phyloP scores from a whole-genome alignment of 2,888 invertebrate species.

The Amphipoea lucens region DNA sequence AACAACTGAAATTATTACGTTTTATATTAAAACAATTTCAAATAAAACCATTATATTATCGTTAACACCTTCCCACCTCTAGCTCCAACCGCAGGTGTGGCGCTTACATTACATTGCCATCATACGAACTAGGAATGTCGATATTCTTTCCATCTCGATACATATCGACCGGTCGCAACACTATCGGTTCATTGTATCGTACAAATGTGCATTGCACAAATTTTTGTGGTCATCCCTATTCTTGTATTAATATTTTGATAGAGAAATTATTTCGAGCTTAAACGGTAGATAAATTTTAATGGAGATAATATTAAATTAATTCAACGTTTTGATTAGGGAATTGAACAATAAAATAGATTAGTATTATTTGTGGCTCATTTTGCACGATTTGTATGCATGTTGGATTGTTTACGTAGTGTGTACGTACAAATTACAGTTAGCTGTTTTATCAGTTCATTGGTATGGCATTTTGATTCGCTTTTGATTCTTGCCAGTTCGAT shows the following conservation, averaged over 20 bases:
- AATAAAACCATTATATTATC: constrained; percentile 38
- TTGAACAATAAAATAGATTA: constrained; percentile 40
- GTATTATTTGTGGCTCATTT: constrained; percentile 41
- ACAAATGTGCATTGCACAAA: constrained; percentile 57
- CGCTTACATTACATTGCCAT: constrained; percentile 75
- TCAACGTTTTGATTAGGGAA: constrained; percentile 32
- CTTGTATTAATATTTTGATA: constrained; percentile 28
- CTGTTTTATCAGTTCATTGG: constrained; percentile 29
- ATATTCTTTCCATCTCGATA: constrained; percentile 78
- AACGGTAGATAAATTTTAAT: constrained; percentile 24
- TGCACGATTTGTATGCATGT: constrained; percentile 24
- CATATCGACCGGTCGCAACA: constrained; percentile 76
- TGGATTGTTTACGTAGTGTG: constrained; percentile 16
- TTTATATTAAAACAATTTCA: constrained; percentile 19
- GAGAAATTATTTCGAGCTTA: constrained; percentile 19
- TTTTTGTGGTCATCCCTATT: constrained; percentile 65
- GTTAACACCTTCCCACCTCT: constrained; percentile 64
- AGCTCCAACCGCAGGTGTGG: constrained; percentile 78
- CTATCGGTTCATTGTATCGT: constrained; percentile 73
- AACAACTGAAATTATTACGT: neutral
- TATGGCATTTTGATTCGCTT: constrained; percentile 6
- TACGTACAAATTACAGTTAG: constrained; percentile 17
- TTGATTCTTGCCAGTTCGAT: neutral
- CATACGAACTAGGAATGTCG: constrained; percentile 76
- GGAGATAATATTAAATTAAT: constrained; percentile 41